Evolutionary conservation across 2,888 invertebrate genomes (phyloP), one percentile per base, ranked within the genome.

Genomic region (Palloptera scutellata): DNA sequence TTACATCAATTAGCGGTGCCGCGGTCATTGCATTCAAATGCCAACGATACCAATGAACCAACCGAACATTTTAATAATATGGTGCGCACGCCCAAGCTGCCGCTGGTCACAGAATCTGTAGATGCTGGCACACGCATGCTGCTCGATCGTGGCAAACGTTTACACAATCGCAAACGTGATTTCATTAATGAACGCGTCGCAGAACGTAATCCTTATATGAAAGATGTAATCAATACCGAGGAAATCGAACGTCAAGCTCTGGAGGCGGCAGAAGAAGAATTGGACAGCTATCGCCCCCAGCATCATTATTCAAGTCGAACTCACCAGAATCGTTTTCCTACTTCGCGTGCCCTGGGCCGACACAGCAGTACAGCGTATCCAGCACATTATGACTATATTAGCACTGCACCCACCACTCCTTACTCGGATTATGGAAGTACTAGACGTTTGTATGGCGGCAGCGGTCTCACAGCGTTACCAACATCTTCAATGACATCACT

Each of bases 181-280:
- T 85, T 85, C 70, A 82, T 85, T 53, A 82, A 84, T 62, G 84
- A 84, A 41, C 82, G 84, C 42, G 82, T 83, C 1, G 82, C 77
- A 12, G 84, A 84, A 20, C 80, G 81, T 2, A 85, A 85, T 81
- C 84, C 85, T 4, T 85, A 85, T 54, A 79, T 85, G 71, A 80
- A 80, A 17, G 80, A 83, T 55, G 81, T 82, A 10, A 76, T 82
- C 13, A 77, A 77, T 30, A 77, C 77, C 20, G 79, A 77, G 43
- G 73, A 75, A 48, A 54, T 67, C 17, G 67, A 73, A 8, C 66
- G 69, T 6, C 69, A 69, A 6, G 69, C 58, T 42, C 1, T 19
- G 42, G 69, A 64, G 1, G 72, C 69, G 13, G 66, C 64, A 11
- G 77, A 77, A 1, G 78, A 77, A 13, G 76, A 78, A 15, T 51